These are phyloP conservation scores for Ips nitidus DNA, from an alignment of 1,140 invertebrate genomes.

Conservation along the genomic window DNA sequence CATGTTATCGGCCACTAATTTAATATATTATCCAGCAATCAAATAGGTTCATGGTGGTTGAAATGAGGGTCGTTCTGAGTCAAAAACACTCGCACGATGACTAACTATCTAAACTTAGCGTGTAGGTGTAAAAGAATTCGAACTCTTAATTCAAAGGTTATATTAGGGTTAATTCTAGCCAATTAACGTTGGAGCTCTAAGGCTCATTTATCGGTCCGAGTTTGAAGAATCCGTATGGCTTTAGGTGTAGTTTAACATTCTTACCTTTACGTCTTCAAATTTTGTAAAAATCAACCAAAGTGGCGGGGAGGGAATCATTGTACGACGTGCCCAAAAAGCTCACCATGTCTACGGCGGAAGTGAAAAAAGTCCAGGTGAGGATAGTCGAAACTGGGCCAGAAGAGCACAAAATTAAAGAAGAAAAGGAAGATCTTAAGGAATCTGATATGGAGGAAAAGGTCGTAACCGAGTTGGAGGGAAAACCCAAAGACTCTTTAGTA, in stretches of 20 bases:
- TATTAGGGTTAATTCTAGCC: conserved; percentile 22
- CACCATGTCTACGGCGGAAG: conserved; percentile 29
- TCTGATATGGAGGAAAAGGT: conserved; percentile 23
- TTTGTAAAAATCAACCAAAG: conserved; percentile 8
- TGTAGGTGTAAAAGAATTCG: conserved; percentile 21
- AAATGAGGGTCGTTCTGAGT: too few species aligned
- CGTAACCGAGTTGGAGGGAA: neutral
- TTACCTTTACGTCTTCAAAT: neutral
- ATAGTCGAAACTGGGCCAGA: neutral
- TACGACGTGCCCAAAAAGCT: conserved; percentile 43
- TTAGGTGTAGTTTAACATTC: too few species aligned
- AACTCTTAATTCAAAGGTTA: conserved; percentile 22
- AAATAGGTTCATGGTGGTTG: neutral
- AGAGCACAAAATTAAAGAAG: conserved; percentile 11
- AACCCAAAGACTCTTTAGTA: neutral
- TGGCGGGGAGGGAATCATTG: conserved; percentile 32
- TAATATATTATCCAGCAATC: neutral
- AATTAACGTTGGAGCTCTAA: conserved; percentile 7
- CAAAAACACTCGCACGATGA: neutral
- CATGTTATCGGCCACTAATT: conserved; percentile 8
- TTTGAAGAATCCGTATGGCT: neutral
- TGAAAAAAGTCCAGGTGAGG: conserved; percentile 28
- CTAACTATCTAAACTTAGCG: neutral
- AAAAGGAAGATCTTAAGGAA: conserved; percentile 15
- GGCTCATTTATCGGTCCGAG: neutral